Percentiles rank a stretch among this genome's conserved stretches.
Evolutionary conservation across 2,888 invertebrate species (phyloP).

Genomic region (Hyppa rectilinea): DNA sequence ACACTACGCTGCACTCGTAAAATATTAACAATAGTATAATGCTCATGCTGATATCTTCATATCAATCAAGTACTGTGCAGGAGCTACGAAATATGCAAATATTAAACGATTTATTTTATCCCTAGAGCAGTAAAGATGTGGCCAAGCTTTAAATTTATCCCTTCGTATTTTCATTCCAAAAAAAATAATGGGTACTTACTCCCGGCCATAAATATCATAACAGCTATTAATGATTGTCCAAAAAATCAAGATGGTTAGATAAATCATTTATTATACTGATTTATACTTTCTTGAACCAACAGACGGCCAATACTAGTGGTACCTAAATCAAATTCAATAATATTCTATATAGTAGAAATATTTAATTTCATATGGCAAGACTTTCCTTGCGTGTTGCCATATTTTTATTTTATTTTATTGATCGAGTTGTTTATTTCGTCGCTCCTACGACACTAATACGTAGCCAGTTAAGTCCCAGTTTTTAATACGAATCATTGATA

Average conservation of each 20-base stretch:
- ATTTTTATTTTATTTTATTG: neutral
- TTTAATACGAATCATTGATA: conserved; percentile 71
- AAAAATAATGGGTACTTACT: neutral
- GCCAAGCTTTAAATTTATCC: no score
- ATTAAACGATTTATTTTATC: neutral
- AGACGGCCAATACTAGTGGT: neutral
- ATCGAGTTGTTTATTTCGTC: conserved; percentile 36
- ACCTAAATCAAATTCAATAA: neutral
- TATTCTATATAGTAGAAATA: neutral
- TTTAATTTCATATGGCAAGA: neutral
- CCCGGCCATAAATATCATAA: neutral
- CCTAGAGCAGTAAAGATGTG: neutral
- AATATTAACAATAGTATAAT: conserved; percentile 63
- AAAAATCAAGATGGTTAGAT: neutral
- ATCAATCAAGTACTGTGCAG: conserved; percentile 61
- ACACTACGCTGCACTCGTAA: conserved; percentile 66
- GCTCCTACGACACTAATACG: conserved; percentile 50
- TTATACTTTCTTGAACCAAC: neutral
- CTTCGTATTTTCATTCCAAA: neutral
- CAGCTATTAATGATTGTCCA: neutral
- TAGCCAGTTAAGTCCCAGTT: conserved; percentile 71
- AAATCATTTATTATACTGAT: no score
- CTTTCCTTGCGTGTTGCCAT: neutral
- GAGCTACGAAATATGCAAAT: conserved; percentile 38
- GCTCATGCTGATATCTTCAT: conserved; percentile 68